Conservation (phyloP, 2,113 vertebrate genomes). For the Hoplias malabaricus region DNA sequence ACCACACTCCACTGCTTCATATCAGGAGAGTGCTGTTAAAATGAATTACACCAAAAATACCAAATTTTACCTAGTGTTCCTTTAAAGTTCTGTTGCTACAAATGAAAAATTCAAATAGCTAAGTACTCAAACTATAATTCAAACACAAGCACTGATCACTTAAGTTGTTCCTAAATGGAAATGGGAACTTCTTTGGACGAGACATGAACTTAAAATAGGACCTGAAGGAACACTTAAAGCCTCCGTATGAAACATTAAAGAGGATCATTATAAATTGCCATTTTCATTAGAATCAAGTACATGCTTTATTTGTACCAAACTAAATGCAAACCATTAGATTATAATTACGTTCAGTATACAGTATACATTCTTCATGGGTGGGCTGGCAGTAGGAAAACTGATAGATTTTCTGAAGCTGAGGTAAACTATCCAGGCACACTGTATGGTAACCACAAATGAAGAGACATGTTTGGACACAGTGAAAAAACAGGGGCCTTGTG, state of each 20-base stretch:
- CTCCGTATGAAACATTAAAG: neutral
- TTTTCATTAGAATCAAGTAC: conserved; percentile 31
- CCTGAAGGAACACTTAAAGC: neutral
- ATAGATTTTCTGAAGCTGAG: neutral
- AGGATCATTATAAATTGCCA: neutral
- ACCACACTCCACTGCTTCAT: too few species aligned
- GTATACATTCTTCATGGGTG: conserved; percentile 18
- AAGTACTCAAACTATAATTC: neutral
- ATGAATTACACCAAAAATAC: too few species aligned
- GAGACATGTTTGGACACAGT: neutral
- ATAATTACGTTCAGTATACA: conserved; percentile 26
- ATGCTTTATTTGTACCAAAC: conserved; percentile 38
- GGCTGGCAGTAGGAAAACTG: neutral
- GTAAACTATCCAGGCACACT: neutral
- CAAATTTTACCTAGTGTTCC: too few species aligned
- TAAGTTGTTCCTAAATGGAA: neutral
- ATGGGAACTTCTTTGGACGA: neutral
- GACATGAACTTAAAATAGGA: neutral
- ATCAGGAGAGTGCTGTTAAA: too few species aligned
- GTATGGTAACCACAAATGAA: neutral
- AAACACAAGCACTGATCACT: neutral
- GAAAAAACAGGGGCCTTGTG: neutral
- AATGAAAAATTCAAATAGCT: too few species aligned
- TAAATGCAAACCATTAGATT: conserved; percentile 28
- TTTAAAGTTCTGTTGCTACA: too few species aligned